phyloP scores from a whole-genome alignment of 1,140 invertebrate species.

The Delia radicum region DNA sequence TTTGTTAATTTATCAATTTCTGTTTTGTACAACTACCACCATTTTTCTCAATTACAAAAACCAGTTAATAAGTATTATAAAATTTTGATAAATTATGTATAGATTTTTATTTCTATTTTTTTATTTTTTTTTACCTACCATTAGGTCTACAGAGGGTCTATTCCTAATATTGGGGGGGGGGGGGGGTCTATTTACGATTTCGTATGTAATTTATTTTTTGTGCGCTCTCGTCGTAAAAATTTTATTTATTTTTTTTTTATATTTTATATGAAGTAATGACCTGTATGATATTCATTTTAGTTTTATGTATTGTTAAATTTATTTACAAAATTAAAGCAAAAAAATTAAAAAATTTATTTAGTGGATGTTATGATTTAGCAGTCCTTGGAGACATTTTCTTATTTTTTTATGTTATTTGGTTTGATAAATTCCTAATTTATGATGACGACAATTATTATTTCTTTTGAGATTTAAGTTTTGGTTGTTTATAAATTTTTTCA shows the following conservation, averaged over 20 bases:
- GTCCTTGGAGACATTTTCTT: no score
- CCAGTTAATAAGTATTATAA: no score
- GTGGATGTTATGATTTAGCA: no score
- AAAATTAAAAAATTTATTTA: no score
- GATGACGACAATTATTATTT: no score
- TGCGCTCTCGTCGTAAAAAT: background rate
- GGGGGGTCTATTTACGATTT: background rate
- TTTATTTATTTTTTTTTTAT: conserved; percentile 1
- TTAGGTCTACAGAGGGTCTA: background rate
- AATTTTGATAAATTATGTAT: no score
- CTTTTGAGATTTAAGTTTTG: no score
- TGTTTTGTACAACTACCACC: no score
- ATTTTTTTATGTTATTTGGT: no score
- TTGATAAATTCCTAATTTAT: no score
- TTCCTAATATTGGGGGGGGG: background rate
- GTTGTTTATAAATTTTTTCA: background rate
- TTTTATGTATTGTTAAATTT: background rate
- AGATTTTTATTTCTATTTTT: background rate
- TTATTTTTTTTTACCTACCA: background rate
- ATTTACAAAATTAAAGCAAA: background rate
- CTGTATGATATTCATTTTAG: background rate
- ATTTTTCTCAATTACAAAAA: no score
- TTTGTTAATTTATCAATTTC: no score
- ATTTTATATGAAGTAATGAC: background rate
- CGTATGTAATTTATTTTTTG: conserved; percentile 5